Evolutionary conservation across 2,888 invertebrate species (phyloP), one percentile per base, ranked within the genome.

Genomic region (Argyresthia albistria): DNA sequence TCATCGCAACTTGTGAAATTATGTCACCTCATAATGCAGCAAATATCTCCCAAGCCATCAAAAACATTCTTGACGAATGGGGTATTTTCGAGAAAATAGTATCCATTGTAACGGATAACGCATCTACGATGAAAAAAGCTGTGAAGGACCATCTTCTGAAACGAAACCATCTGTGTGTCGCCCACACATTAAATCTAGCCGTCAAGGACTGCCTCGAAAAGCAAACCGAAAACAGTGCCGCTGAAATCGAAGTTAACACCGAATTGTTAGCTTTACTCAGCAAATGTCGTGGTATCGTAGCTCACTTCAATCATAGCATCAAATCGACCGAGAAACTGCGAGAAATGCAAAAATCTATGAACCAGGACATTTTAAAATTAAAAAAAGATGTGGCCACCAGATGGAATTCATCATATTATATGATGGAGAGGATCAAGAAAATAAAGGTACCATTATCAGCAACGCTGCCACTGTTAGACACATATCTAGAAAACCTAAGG

Each of bases 101-200:
- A 11, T 46, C 51, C n/a, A 46, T 51, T 11, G 51, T 46, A 10
- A 51, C 51, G 12, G 51, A 45, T 36, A 51, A 62, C 52, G 61
- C 63, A n/a, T 56, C 58, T 10, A 54, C 57, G 54, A 56, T 55
- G 45, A 54, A 56, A 14, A 53, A 50, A 36, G 50, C 53, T 16
- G 54, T 58, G 15, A 49, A 55, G 43, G 55, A 57, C 43, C 35
- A 50, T 35, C 51, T 58, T 25, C 10, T 36, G 8, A 54, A 57
- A 53, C 54, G 54, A 2, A 59, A 58, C 53, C 50, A 59, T 25
- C 57, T 56, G n/a, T 62, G 59, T 54, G 59, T 61, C 35, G 58
- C 62, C n/a, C 60, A 60, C 51, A 60, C 54, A 11, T 16, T 60
- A 25, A 60, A 46, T 16, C n/a, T 46, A 6, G 15, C 25, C 9